Base-by-base conservation (phyloP, 2,888 invertebrate species). In the Callimorpha dominula region DNA sequence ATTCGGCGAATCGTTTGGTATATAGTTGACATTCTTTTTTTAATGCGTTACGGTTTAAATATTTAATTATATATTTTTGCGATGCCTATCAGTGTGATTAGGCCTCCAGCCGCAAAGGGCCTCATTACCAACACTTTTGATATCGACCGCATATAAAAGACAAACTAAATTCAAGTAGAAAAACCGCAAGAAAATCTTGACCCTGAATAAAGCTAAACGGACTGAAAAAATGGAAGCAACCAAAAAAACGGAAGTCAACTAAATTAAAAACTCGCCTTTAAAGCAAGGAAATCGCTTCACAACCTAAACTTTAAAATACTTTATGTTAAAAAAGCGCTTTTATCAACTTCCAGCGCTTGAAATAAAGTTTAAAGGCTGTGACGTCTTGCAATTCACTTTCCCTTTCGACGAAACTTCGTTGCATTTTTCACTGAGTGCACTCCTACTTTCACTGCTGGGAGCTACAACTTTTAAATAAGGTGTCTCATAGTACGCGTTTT, bases 401-500 rank as follows among this genome's bases (percentile, higher is more conserved):
- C 73, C 89, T 93, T 86, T 93, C 91, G 71, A 57, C 73, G 80
- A 80, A 91, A 93, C 89, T 92, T 91, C 84, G 88, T 85, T 92
- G 92, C 93, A 95, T 95, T 95, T 95, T 95, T 95, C 94, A 92
- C 91, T 87, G 71, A 75, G 84, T 87, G 84, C 87, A 73, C 83
- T 69, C 85, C 83, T 85, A 93, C 94, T 94, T 94, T 94, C 93
- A 85, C 92, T 89, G 75, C 65, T 63, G 81, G 52, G 73, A 40
- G 64, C 50, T 73, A 69, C 75, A 91, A 94, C 87, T 93, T 93
- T 88, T 76, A 87, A 88, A 89, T 88, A 89, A 87, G 72, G 76
- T 78, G 73, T 75, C 71, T 81, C 66, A 81, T 79, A 79, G 80
- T 79, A 76, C 71, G 76, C 76, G 79, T 77, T 31, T 31, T 31